Conservation (phyloP, 2,113 vertebrate genomes). For the Piaya cayana region DNA sequence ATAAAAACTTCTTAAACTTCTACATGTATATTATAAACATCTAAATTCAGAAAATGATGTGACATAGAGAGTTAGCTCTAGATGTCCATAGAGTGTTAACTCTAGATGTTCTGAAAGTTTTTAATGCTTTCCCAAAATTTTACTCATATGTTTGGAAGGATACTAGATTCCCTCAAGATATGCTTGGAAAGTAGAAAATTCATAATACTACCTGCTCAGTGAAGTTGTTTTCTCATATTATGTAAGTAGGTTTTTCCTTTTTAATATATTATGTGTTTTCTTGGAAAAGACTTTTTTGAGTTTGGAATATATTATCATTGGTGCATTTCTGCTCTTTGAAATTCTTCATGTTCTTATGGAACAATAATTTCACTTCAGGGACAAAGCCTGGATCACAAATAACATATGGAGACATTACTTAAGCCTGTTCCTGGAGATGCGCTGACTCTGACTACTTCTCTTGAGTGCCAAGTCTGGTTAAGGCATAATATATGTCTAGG, state of each 20-base stretch:
- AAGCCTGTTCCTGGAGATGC: background rate
- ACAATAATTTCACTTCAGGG: background rate
- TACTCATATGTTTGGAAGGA: background rate
- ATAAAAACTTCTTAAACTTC: background rate
- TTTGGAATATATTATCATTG: accelerated
- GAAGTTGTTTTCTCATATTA: background rate
- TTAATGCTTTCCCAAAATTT: background rate
- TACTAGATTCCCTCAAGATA: background rate
- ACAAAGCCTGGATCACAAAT: background rate
- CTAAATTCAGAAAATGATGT: background rate
- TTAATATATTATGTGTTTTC: background rate
- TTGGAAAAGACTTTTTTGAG: background rate
- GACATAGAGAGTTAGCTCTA: too few relatives aligned
- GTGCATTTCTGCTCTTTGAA: background rate
- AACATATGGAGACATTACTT: background rate
- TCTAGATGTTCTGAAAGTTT: background rate
- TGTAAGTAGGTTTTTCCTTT: background rate
- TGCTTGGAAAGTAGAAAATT: background rate
- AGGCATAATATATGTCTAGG: background rate
- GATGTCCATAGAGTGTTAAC: too few relatives aligned
- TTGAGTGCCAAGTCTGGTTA: background rate
- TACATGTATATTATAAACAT: too few relatives aligned
- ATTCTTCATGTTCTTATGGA: too few relatives aligned
- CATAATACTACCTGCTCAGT: background rate
- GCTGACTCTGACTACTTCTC: background rate